Evolutionary conservation across 2,888 invertebrate genomes (phyloP).

Genomic region (Lamellibrachia columna): DNA sequence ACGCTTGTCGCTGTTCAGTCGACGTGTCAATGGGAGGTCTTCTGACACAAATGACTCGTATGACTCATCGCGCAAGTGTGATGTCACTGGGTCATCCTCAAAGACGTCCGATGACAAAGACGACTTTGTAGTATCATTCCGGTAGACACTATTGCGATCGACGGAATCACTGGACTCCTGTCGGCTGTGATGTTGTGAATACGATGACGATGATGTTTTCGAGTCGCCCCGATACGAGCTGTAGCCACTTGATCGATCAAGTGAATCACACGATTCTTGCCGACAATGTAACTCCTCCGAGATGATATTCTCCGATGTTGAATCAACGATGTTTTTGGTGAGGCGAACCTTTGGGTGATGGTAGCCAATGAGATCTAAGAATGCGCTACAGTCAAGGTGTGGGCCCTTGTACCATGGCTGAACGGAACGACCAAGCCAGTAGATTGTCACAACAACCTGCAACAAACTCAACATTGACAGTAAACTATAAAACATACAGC

Average conservation of each 20-base stretch:
- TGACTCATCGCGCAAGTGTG: constrained; percentile 53
- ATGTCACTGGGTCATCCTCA: constrained; percentile 21
- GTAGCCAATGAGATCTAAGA: constrained; percentile 49
- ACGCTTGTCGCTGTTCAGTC: neutral
- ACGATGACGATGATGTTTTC: constrained; percentile 25
- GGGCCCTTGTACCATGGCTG: constrained; percentile 52
- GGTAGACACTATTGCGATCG: constrained; percentile 7
- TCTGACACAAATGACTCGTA: constrained; percentile 55
- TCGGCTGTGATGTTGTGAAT: constrained; percentile 27
- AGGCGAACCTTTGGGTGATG: neutral
- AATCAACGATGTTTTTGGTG: neutral
- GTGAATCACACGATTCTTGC: constrained; percentile 44
- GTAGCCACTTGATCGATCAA: constrained; percentile 47
- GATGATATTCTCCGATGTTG: constrained; percentile 20
- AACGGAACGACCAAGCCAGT: constrained; percentile 59
- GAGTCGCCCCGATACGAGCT: constrained; percentile 41
- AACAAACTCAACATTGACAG: neutral
- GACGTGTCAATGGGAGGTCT: neutral
- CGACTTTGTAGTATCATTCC: constrained; percentile 23
- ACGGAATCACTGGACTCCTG: neutral
- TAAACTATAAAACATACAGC: no score
- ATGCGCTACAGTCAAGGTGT: constrained; percentile 60
- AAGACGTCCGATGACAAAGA: constrained; percentile 24
- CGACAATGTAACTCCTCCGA: constrained; percentile 38
- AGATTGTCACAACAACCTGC: constrained; percentile 63